Base-by-base conservation (phyloP, 2,797 vertebrate species). In the Orestias chungarensis region DNA sequence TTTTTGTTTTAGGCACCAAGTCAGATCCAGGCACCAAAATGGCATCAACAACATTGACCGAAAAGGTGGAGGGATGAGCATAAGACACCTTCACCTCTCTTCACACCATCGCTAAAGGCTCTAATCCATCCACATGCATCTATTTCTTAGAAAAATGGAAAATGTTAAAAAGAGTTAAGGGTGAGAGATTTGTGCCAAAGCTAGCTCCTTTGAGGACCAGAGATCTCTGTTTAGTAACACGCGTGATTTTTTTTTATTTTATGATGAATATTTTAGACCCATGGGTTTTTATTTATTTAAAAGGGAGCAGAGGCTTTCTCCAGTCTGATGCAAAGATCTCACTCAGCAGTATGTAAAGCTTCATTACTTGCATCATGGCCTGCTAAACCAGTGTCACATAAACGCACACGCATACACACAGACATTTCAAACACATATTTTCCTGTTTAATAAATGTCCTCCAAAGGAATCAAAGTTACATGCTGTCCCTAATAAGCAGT, bases 271-370 rank as follows among this genome's bases (percentile, higher is more conserved):
- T 93, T 93, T 93, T 79, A 93, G 75, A 83, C 49, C 35, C 44
- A 66, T 74, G 78, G 84, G 81, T 90, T 89, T 85, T 93, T 83
- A 93, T 90, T 93, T 93, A 92, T 93, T 93, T 85, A 93, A 84
- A 88, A 85, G 85, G 66, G 64, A 82, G 79, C 81, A 70, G 67
- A 71, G 52, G 79, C 84, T 86, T 90, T 76, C 80, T 81, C 76
- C 70, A 42, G 70, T 82, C 78, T 90, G 88, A 88, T 1, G 76
- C 81, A 89, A 88, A 88, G 76, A 72, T 83, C 87, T 86, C 83
- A 75, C 70, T 89, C 80, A 81, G 81, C 80, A 80, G 73, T 77
- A 83, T 86, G 49, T 78, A 54, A 79, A 84, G 44, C 33, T 73
- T 68, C 27, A 33, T 14, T 20, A 55, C 70, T 76, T 80, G 76